A percentile compares a stretch with the other conserved stretches of the same genome.
phyloP scores from a whole-genome alignment of 2,888 invertebrate species.

The Prosopocoilus inquinatus region DNA sequence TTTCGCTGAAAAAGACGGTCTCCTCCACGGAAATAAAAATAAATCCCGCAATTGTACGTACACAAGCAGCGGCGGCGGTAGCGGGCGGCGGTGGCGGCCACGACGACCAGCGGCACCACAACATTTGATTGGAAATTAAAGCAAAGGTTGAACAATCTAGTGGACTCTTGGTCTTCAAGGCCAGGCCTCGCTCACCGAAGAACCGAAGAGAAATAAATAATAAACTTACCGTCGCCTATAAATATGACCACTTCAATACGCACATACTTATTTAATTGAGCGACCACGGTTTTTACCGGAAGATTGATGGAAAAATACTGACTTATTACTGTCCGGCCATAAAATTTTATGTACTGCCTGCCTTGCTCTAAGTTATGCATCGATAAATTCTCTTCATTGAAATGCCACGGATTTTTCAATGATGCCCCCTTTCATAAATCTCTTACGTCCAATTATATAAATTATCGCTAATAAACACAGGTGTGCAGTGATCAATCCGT shows the following conservation, averaged over 20 bases:
- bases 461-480: too few species aligned
- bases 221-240: constrained; percentile 23
- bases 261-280: constrained; percentile 24
- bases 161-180: constrained; percentile 14
- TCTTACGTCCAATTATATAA: background rate
- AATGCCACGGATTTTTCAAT: constrained; percentile 16
- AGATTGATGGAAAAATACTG: constrained; percentile 15
- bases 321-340: constrained; percentile 16
- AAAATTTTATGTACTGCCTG: constrained; percentile 21
- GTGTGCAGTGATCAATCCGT: too few species aligned
- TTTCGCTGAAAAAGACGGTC: constrained; percentile 13
- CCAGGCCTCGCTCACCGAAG: constrained; percentile 4
- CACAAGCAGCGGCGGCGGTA: too few species aligned
- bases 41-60: constrained; percentile 9
- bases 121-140: constrained; percentile 15
- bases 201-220: constrained; percentile 15
- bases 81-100: too few species aligned
- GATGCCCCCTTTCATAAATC: constrained; percentile 9
- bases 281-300: constrained; percentile 17
- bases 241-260: constrained; percentile 16
- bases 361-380: constrained; percentile 17
- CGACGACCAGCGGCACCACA: too few species aligned
- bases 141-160: constrained; percentile 18
- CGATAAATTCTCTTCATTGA: constrained; percentile 14
- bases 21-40: constrained; percentile 16